Base-by-base conservation (phyloP, 2,888 invertebrate genomes). In the Trissolcus brochymenae region DNA sequence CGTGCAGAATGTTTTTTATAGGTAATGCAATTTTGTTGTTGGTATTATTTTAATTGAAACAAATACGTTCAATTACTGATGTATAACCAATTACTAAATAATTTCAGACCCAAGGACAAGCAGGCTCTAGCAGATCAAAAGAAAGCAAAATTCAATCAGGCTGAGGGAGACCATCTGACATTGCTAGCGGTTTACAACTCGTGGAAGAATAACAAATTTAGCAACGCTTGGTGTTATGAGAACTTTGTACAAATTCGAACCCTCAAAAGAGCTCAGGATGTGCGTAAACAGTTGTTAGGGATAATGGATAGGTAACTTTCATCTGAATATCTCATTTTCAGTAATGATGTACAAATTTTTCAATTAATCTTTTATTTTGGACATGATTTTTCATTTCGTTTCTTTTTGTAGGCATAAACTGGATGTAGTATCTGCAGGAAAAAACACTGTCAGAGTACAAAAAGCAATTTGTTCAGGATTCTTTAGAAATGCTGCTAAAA, bases 131-230 rank as follows among this genome's bases (percentile, higher is more conserved):
- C 99, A 0, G 99, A 99, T 90, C 98, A 99, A 90, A 98, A 98
- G 89, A 99, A 99, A 87, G 98, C 99, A 0, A 99, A 99, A 90
- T 99, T 99, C 89, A 99, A 99, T 90, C 99, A 99, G 89, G 92
- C 97, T 0, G 99, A 99, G 89, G 99, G 99, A 0, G 99, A 99
- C 89, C 99, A 99, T 90, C 90, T 99, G 50, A 99, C 99, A 0
- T 90, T 99, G 21, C 90, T 99, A n/a, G 97, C 99, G 0, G 99
- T 99, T 4, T 99, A 98, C 88, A 99, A 99, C 88, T 98, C 98
- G 59, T 99, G 99, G 99, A 95, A 97, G 85, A 98, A 98, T 88
- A 99, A 99, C 87, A 98, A 99, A 90, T 99, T 99, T 89, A 98
- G 98, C 0, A 98, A 97, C 88, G 97, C 98, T 0, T 99, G 99